Evolutionary conservation across 2,113 vertebrate genomes (phyloP), one percentile per base, ranked within the genome.

Genomic region (Phaethornis superciliosus): DNA sequence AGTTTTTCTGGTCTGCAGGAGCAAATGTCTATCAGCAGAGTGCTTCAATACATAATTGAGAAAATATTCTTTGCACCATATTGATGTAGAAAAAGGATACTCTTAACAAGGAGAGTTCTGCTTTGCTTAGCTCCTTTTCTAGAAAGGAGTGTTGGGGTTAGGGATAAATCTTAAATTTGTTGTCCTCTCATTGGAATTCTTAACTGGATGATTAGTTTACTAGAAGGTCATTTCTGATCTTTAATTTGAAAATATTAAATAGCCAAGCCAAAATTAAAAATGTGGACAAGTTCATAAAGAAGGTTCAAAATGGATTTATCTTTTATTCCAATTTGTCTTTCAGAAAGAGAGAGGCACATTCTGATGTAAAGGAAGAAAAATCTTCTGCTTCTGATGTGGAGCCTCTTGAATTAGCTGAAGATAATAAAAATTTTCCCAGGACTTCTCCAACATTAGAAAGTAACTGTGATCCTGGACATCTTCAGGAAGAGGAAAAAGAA

Each of bases 321-420:
- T 91, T 88, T 47, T 15, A n/a, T 87, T 93, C 13, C 14, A 26
- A 30, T 95, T 88, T 92, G 59, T 96, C 54, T 97, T 98, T 68
- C 94, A 98, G 98, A 92, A 55, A 93, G 72, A 89, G 60, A 92
- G 87, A 93, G 69, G 68, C 40, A n/a, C 30, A 10, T 95, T 81
- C 64, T 84, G 92, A 83, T 92, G 92, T 74, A 80, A 96, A 95
- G 56, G 96, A 95, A 91, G 96, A 92, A 87, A 67, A 95, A 60
- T 40, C 35, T 72, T 75, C 55, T 74, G 65, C 64, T 76, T 90
- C 90, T 49, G 67, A 88, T 94, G 46, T 46, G 49, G 86, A 95
- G 44, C 58, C 69, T 81, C 21, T 69, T 88, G 93, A 97, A 49
- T 85, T 96, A 95, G 46, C 37, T 81, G 89, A 94, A 94, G 96